A percentile compares a stretch with the other conserved stretches of the same genome.
Conservation (phyloP, 1,140 invertebrate genomes). For the Dreissena polymorpha region DNA sequence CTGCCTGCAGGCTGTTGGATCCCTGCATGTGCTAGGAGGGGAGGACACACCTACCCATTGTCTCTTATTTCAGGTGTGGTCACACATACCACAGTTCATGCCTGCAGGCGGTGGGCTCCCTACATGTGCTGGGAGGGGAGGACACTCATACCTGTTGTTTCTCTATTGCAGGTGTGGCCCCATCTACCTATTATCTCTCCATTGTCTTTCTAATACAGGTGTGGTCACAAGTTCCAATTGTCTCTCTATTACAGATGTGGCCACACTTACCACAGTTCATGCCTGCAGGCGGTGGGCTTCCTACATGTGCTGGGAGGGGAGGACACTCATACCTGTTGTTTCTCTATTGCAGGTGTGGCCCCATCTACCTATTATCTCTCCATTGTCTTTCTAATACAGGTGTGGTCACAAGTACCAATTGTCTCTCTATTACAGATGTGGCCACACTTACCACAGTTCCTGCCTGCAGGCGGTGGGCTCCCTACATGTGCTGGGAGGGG, state of each 20-base stretch:
- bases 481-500: conserved; percentile 72
- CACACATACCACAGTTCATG: not conserved
- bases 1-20: not conserved
- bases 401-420: too few species aligned
- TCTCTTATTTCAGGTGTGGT: too few species aligned
- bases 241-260: too few species aligned
- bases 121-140: not conserved
- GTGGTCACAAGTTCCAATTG: too few species aligned
- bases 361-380: too few species aligned
- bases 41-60: not conserved
- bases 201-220: too few species aligned
- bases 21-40: not conserved
- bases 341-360: too few species aligned
- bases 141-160: not conserved
- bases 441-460: conserved; percentile 76
- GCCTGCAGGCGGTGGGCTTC: conserved; percentile 73
- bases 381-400: too few species aligned
- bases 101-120: not conserved
- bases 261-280: conserved; percentile 77
- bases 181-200: too few species aligned
- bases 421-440: conserved; percentile 70
- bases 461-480: conserved; percentile 75
- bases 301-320: conserved; percentile 74
- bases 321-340: conserved; percentile 70
- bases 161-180: too few species aligned